A percentile compares a stretch with the other conserved stretches of the same genome.
These are phyloP conservation scores for Sarcophilus harrisii DNA, from an alignment of 2,797 vertebrate genomes.

Conservation along the genomic window DNA sequence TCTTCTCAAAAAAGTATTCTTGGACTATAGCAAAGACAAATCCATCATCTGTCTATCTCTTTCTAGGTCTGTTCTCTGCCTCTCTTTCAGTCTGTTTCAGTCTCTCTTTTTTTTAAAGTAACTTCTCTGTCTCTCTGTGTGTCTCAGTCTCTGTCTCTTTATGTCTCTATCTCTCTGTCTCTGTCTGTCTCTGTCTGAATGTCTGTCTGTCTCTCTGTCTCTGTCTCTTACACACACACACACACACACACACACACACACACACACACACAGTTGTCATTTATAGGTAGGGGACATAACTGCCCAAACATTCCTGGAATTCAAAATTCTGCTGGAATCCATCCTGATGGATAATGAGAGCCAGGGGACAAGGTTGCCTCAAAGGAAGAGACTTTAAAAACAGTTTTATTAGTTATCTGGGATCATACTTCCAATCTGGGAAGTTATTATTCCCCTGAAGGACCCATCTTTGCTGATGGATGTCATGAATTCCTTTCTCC, in stretches of 20 bases:
- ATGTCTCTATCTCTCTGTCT: not conserved
- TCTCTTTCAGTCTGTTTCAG: too few species aligned
- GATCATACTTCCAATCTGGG: not conserved
- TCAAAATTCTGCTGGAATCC: too few species aligned
- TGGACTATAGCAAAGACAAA: too few species aligned
- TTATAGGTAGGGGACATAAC: not conserved
- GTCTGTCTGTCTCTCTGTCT: not conserved
- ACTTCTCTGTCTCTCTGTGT: not conserved
- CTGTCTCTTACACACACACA: not conserved
- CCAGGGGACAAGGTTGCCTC: not conserved
- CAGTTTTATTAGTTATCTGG: conserved; percentile 34
- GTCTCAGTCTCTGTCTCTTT: not conserved
- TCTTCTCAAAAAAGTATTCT: too few species aligned
- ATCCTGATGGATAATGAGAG: too few species aligned
- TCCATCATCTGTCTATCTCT: not conserved
- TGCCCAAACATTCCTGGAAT: too few species aligned
- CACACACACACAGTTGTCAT: not conserved
- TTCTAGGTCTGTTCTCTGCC: not conserved
- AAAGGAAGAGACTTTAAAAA: not conserved
- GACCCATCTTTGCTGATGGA: conserved; percentile 60
- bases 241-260: not conserved
- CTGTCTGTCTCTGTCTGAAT: not conserved
- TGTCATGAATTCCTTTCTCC: not conserved
- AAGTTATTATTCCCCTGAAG: conserved; percentile 48
- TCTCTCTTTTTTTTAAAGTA: not conserved